Evolutionary conservation across 2,113 vertebrate genomes (phyloP), one percentile per base, ranked within the genome.

Genomic region (Setophaga coronata): DNA sequence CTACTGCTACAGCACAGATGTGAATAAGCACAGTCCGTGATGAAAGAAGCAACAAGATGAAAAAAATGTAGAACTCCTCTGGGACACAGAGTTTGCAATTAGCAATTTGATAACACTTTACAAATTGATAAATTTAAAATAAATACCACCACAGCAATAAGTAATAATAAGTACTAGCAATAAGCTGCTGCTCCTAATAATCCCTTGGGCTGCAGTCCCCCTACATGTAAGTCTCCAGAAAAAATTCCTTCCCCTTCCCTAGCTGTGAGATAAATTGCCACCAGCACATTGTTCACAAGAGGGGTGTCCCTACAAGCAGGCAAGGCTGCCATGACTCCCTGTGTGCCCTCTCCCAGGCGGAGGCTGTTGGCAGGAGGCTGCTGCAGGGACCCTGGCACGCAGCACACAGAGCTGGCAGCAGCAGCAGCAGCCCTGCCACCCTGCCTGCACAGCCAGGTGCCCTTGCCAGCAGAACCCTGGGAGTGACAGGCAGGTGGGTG

Each of bases 261-360:
- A 24, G 13, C 23, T 58, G 24, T 33, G 29, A 72, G 65, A 42
- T 28, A 10, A 81, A 66, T 11, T 40, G 18, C 29, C 71, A 62
- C 12, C 38, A 58, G 51, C 12, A 9, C 7, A 3, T 5, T 31
- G 13, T 6, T 42, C 20, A 24, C 40, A 19, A 16, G 47, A 1
- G 5, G 38, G 34, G 40, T 7, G 56, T 13, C 3, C 4, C 72
- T 20, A 34, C 33, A 18, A 28, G 9, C 56, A 14, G 33, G 34
- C 0, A 0, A 65, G 11, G 43, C 78, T 62, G 65, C 81, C 45
- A 15, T 0, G 1, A 1, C 54, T 45, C 13, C 31, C 56, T 9
- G 28, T 2, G 8, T 7, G 25, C 40, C 1, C 28, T 5, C 3
- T 2, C 18, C 25, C 2, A 1, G 28, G 36, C 1, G 0, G 36